phyloP scores from a whole-genome alignment of 2,888 invertebrate genomes.

The Nemapogon koenigi region DNA sequence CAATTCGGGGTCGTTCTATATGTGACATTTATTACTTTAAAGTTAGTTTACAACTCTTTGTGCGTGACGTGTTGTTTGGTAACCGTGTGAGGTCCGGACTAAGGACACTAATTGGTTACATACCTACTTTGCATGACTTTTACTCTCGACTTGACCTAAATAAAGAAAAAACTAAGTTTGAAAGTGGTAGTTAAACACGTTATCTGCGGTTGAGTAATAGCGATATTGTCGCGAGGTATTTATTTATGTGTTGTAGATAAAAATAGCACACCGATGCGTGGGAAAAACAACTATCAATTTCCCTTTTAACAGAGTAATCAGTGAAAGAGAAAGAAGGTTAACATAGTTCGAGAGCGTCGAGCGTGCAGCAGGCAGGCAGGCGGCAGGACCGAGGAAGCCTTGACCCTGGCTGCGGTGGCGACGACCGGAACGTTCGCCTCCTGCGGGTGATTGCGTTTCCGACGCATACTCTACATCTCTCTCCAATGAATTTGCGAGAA shows the following conservation, averaged over 20 bases:
- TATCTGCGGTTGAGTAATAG: too few species aligned
- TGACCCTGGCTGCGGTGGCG: slow-evolving; percentile 63
- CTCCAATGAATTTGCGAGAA: neutral
- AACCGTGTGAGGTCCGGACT: too few species aligned
- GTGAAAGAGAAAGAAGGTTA: slow-evolving; percentile 30
- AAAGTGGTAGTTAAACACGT: too few species aligned
- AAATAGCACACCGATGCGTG: slow-evolving; percentile 20
- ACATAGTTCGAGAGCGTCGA: slow-evolving; percentile 34
- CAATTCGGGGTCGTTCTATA: too few species aligned
- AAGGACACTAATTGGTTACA: too few species aligned
- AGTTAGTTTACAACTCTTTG: too few species aligned
- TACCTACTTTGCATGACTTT: too few species aligned
- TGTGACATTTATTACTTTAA: too few species aligned
- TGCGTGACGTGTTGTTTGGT: too few species aligned
- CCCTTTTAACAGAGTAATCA: slow-evolving; percentile 40
- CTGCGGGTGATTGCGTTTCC: neutral
- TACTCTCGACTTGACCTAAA: too few species aligned
- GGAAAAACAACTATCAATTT: slow-evolving; percentile 34
- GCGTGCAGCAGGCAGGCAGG: slow-evolving; percentile 47
- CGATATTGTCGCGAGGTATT: neutral
- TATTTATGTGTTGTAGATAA: too few species aligned
- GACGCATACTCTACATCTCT: neutral
- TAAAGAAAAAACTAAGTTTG: too few species aligned
- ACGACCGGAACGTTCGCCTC: slow-evolving; percentile 50
- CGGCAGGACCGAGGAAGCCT: slow-evolving; percentile 38